Conservation (phyloP, 1,140 invertebrate genomes). For the Druon quercuslanigerum region DNA sequence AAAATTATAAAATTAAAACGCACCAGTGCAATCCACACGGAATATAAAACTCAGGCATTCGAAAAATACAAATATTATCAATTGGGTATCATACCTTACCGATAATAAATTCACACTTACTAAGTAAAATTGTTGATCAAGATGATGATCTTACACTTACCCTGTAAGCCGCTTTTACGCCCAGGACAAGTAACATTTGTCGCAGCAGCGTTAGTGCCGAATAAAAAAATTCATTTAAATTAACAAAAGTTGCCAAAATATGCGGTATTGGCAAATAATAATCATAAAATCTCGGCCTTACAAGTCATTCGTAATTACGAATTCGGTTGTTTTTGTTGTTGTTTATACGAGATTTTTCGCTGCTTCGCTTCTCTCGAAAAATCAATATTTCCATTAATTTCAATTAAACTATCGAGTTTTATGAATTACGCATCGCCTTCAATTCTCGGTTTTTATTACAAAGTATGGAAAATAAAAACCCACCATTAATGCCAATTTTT, state of each 20-base stretch:
- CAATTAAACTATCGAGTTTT: not conserved
- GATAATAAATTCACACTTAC: conserved; percentile 23
- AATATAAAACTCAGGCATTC: conserved; percentile 11
- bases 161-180: conserved; percentile 27
- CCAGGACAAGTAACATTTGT: conserved; percentile 27
- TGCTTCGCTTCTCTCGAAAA: not conserved
- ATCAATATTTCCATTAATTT: no score
- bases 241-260: conserved; percentile 28
- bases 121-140: conserved; percentile 25
- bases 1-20: conserved; percentile 25
- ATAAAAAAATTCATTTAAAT: conserved; percentile 19
- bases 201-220: conserved; percentile 19
- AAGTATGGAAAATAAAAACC: not conserved
- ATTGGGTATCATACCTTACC: conserved; percentile 25
- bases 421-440: not conserved
- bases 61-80: not conserved
- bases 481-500: not conserved
- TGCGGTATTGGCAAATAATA: not conserved
- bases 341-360: not conserved
- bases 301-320: conserved; percentile 10
- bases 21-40: conserved; percentile 11
- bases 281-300: conserved; percentile 16
- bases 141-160: conserved; percentile 21
- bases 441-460: not conserved
- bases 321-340: not conserved